These are phyloP conservation scores for Nineta flava DNA, from an alignment of 2,888 invertebrate species.

Conservation along the genomic window DNA sequence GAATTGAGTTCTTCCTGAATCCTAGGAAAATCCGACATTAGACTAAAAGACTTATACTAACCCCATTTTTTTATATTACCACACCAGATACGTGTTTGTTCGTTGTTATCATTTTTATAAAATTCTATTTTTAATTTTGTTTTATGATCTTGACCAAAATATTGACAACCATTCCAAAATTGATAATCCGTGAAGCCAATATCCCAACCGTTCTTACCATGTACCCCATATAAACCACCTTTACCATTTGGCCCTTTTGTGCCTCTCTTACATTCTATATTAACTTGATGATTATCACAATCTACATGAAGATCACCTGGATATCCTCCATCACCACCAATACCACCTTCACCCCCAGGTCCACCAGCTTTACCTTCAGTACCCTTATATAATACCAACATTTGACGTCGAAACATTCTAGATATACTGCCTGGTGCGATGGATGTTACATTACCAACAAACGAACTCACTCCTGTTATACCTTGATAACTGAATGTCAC, in stretches of 20 bases:
- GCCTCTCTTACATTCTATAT: slow-evolving; percentile 6
- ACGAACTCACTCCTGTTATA: neutral
- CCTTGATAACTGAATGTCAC: no score
- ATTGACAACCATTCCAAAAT: neutral
- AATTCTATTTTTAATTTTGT: neutral
- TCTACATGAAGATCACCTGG: slow-evolving; percentile 11
- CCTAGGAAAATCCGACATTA: no score
- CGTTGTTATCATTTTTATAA: neutral
- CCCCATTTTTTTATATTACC: neutral
- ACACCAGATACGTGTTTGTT: neutral
- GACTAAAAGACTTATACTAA: no score
- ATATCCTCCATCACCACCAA: slow-evolving; percentile 13
- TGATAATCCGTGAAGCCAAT: slow-evolving; percentile 10
- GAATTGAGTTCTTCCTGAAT: no score
- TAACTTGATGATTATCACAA: slow-evolving; percentile 4
- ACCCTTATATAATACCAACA: slow-evolving; percentile 11
- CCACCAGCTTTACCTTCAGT: slow-evolving; percentile 10
- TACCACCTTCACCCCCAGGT: slow-evolving; percentile 12
- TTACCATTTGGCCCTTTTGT: slow-evolving; percentile 11
- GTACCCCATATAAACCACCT: slow-evolving; percentile 11
- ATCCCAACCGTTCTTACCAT: slow-evolving; percentile 14
- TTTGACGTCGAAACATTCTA: slow-evolving; percentile 5
- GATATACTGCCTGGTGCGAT: neutral
- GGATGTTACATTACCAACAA: neutral
- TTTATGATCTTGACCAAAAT: neutral